phyloP scores from a whole-genome alignment of 2,797 vertebrate genomes.

The Microchirus variegatus region DNA sequence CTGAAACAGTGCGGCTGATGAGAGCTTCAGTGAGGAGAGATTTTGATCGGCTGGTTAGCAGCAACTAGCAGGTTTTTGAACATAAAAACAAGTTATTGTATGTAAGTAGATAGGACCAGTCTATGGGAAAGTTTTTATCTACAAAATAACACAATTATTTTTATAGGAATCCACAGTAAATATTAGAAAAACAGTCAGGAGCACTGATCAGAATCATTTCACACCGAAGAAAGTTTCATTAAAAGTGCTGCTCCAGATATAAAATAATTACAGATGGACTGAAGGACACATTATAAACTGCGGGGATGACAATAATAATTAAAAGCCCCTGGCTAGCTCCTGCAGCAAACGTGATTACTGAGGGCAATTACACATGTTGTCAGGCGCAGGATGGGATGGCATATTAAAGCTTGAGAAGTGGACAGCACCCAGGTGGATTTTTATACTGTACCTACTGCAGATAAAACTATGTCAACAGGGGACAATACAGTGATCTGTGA shows the following conservation, averaged over 20 bases:
- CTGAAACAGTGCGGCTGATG: too few species aligned
- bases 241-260: background rate
- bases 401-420: slow-evolving; percentile 23
- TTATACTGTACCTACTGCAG: slow-evolving; percentile 20
- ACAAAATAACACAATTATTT: background rate
- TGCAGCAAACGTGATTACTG: slow-evolving; percentile 17
- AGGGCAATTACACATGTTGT: slow-evolving; percentile 35
- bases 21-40: too few species aligned
- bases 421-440: slow-evolving; percentile 26
- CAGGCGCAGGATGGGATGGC: slow-evolving; percentile 11
- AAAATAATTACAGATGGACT: background rate
- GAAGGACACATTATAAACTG: background rate
- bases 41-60: too few species aligned
- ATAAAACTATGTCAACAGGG: slow-evolving; percentile 36
- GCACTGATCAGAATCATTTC: too few species aligned
- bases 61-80: too few species aligned
- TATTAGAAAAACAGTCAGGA: too few species aligned
- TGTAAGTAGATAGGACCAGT: too few species aligned
- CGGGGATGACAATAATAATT: too few species aligned
- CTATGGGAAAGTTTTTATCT: slow-evolving; percentile 3
- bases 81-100: too few species aligned
- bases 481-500: slow-evolving; percentile 34
- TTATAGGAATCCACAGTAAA: too few species aligned
- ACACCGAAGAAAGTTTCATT: too few species aligned
- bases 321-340: background rate